A percentile compares a stretch with the other conserved stretches of the same genome.
Evolutionary conservation across 2,888 invertebrate species (phyloP).

Genomic region (Ormyrus thymus): DNA sequence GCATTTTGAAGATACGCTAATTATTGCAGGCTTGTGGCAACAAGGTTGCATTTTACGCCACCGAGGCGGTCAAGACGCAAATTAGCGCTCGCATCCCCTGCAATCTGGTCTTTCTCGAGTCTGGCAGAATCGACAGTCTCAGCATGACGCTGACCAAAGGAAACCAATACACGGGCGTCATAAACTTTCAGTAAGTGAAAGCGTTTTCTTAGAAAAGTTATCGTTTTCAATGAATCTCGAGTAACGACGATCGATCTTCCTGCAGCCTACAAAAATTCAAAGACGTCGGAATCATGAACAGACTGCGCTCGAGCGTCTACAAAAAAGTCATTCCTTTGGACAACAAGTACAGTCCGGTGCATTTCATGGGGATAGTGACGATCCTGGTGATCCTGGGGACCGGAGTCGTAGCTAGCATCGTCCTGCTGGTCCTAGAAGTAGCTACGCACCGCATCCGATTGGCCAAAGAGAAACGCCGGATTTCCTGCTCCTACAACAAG

Average conservation of each 20-base stretch:
- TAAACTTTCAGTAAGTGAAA: constrained; percentile 63
- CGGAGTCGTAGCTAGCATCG: constrained; percentile 36
- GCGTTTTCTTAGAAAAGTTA: background rate
- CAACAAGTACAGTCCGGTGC: constrained; percentile 46
- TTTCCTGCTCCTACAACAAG: background rate
- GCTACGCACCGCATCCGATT: background rate
- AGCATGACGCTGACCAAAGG: constrained; percentile 60
- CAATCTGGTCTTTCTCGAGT: constrained; percentile 55
- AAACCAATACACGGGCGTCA: constrained; percentile 60
- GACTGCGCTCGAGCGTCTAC: constrained; percentile 8
- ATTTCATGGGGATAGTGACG: constrained; percentile 43
- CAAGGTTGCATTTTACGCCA: constrained; percentile 59
- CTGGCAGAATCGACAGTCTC: constrained; percentile 60
- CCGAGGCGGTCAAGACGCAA: constrained; percentile 44
- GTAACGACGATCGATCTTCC: background rate
- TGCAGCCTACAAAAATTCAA: constrained; percentile 59
- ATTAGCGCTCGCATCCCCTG: constrained; percentile 57
- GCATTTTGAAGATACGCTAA: no score
- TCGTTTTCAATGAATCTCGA: background rate
- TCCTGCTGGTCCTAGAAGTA: constrained; percentile 52
- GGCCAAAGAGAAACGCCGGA: background rate
- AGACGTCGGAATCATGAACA: constrained; percentile 47
- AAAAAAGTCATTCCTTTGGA: constrained; percentile 3
- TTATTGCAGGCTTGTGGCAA: constrained; percentile 24
- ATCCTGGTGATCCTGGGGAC: constrained; percentile 45